Evolutionary conservation across 1,140 invertebrate genomes (phyloP).

Genomic region (Rhopalosiphum maidis): DNA sequence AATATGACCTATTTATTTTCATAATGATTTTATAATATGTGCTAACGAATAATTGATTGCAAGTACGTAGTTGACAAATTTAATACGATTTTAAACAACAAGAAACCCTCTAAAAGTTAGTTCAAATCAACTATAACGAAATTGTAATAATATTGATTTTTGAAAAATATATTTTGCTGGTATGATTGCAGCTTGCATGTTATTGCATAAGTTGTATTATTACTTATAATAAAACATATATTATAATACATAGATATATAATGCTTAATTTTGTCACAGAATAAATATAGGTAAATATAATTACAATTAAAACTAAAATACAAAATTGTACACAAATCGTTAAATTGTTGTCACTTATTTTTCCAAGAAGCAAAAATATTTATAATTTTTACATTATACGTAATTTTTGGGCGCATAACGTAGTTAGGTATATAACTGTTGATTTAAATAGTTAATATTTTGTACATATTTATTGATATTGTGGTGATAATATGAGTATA

Average conservation of each 20-base stretch:
- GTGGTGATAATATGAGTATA: not conserved
- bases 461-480: not conserved
- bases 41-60: constrained; percentile 26
- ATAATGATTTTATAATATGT: not conserved
- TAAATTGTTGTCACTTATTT: not conserved
- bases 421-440: not conserved
- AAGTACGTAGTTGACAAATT: not conserved
- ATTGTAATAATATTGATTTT: not conserved
- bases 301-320: not conserved
- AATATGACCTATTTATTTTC: constrained; percentile 5
- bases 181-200: not conserved
- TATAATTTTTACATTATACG: not conserved
- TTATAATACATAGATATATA: not conserved
- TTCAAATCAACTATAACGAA: not conserved
- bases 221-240: not conserved
- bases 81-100: constrained; percentile 25
- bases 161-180: not conserved
- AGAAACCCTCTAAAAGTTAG: constrained; percentile 15
- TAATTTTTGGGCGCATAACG: not conserved
- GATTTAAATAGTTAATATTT: not conserved
- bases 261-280: not conserved
- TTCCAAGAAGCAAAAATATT: not conserved
- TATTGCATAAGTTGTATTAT: not conserved
- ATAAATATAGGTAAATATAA: not conserved
- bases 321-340: not conserved